Percentiles rank a stretch among this genome's conserved stretches.
phyloP scores from a whole-genome alignment of 2,113 vertebrate genomes.

The Salvelinus fontinalis region DNA sequence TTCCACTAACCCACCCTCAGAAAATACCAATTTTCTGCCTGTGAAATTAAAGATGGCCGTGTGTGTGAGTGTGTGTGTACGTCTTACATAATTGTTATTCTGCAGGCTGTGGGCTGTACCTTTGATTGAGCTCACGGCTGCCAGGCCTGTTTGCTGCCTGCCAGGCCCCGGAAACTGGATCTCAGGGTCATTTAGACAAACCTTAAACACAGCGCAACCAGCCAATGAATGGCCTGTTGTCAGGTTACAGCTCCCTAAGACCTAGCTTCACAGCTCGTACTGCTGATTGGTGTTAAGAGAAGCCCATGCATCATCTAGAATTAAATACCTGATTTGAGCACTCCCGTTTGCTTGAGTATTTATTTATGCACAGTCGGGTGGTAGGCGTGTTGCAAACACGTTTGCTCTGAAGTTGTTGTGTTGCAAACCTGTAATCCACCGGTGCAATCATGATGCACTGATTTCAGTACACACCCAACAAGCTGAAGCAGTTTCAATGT shows the following conservation, averaged over 20 bases:
- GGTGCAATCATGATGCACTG: conserved; percentile 28
- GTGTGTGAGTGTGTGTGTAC: neutral
- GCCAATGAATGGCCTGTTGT: conserved; percentile 29
- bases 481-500: neutral
- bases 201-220: conserved; percentile 46
- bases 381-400: conserved; percentile 47
- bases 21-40: neutral
- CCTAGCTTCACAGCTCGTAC: conserved; percentile 12
- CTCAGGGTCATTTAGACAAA: conserved; percentile 35
- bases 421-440: conserved; percentile 49
- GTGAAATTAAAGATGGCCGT: neutral
- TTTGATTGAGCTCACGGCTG: conserved; percentile 10
- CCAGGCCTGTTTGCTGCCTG: neutral
- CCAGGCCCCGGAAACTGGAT: conserved; percentile 25
- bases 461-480: neutral
- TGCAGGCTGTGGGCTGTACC: neutral
- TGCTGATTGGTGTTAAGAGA: conserved; percentile 52
- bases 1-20: conserved; percentile 30
- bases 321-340: conserved; percentile 18
- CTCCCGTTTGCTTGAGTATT: neutral
- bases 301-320: conserved; percentile 45
- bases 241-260: conserved; percentile 31
- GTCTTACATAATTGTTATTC: neutral
- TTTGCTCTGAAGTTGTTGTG: conserved; percentile 30
- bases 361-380: conserved; percentile 16